Evolutionary conservation across 2,113 vertebrate species (phyloP), one percentile per base, ranked within the genome.

Genomic region (Passerina amoena): DNA sequence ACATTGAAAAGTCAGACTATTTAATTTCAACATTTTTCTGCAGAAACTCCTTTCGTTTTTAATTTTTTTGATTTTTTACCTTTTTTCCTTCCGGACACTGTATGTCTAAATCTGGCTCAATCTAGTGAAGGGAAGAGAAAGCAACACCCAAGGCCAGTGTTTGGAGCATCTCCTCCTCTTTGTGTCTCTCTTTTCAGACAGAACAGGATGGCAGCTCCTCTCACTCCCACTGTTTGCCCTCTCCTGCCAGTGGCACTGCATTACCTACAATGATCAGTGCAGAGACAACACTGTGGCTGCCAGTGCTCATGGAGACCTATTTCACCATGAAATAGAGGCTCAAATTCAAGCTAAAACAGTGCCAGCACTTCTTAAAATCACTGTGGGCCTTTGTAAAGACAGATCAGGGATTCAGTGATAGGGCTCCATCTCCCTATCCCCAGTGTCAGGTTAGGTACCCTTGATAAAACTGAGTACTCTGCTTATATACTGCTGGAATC

Each of bases 21-120:
- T 82, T 77, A 0, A 13, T 75, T 48, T 76, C 24, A 88, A 18
- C 1, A 5, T 79, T 94, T 82, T 95, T 76, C 31, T 64, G 22
- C 11, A 57, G 25, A 69, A 85, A 51, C 2, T 6, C 3, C 5
- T 59, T 64, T 44, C 0, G 9, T 50, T 66, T 10, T 23, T 40
- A 14, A 19, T 20, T 33, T 31, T 31, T 35, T 31, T 2, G 4
- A 1, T 51, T 44, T 7, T 7, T 5, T 8, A 5, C 15, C 8
- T 1, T 45, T 65, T 66, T 42, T 45, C 5, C 14, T 19, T 27
- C 24, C 33, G 27, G 60, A 40, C 11, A 17, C 10, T 0, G 0
- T 31, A 2, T 78, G 61, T 79, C 44, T 71, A 63, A 71, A 38
- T 71, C 56, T 90, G 31, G 1, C 16, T 81, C 33, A 35, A 2